Evolutionary conservation across 2,888 invertebrate species (phyloP).

Genomic region (Polyommatus icarus): DNA sequence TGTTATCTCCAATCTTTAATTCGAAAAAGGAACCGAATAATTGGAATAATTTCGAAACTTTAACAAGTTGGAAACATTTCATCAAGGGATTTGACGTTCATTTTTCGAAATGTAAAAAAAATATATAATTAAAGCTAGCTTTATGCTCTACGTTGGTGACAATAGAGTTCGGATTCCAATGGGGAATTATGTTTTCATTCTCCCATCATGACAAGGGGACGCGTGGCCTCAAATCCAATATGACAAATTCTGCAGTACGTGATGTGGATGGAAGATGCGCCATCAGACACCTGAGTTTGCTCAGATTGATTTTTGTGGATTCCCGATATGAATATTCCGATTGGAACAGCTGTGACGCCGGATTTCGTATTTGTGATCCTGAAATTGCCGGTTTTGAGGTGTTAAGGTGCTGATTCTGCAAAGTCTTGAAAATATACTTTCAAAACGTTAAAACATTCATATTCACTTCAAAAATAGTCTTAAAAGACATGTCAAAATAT

Average conservation of each 20-base stretch:
- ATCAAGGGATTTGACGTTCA: constrained; percentile 41
- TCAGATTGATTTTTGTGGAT: constrained; percentile 33
- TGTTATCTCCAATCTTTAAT: constrained; percentile 14
- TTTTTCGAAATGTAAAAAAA: constrained; percentile 27
- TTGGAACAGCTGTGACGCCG: constrained; percentile 8
- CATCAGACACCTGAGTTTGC: constrained; percentile 46
- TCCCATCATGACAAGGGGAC: constrained; percentile 70
- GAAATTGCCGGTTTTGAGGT: not conserved
- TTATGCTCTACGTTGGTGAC: constrained; percentile 8
- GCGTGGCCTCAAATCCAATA: constrained; percentile 78
- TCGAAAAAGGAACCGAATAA: constrained; percentile 30
- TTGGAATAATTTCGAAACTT: constrained; percentile 33
- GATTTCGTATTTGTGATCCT: constrained; percentile 10
- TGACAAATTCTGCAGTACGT: constrained; percentile 79
- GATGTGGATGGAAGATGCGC: constrained; percentile 76
- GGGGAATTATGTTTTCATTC: constrained; percentile 71
- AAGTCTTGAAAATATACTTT: not conserved
- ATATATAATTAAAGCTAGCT: constrained; percentile 15
- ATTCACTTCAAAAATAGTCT: too few relatives aligned
- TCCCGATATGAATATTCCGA: constrained; percentile 25
- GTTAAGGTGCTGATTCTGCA: not conserved
- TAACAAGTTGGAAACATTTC: constrained; percentile 43
- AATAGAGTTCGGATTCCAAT: constrained; percentile 50
- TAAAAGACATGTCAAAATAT: too few relatives aligned
- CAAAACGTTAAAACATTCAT: not conserved